Base-by-base conservation (phyloP, 2,888 invertebrate genomes). In the Deilephila porcellus region DNA sequence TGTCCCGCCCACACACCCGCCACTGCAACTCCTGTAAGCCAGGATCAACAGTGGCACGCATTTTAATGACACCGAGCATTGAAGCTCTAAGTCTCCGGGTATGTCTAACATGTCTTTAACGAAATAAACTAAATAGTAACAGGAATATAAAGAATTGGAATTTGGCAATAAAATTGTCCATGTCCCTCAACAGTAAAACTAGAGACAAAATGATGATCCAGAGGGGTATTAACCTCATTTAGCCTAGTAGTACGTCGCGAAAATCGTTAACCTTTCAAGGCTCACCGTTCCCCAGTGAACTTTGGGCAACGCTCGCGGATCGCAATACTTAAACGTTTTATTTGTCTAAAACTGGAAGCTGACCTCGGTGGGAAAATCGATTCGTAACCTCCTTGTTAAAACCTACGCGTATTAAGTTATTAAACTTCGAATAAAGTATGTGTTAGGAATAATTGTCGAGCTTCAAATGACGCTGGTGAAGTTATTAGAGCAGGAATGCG, bases 301-400 rank as follows among this genome's bases (percentile, higher is more conserved):
- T 60, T 67, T 56, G 56, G 64, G 63, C 7, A 25, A 37, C n/a
- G 19, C 64, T 53, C 25, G 60, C 53, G 45, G 37, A 72, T 34
- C 60, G 37, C 29, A 59, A 20, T 45, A 52, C 81, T 83, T 81
- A 81, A 45, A 82, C 78, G 79, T 77, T 78, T 76, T 77, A 80
- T 81, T 77, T 78, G 80, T 80, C 74, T 81, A 78, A 80, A 84
- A 83, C 80, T 78, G 79, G 78, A 77, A 77, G 79, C 73, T 78
- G 80, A 79, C 83, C 81, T 78, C 78, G 79, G 84, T 84, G 80
- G 64, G 71, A 74, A 76, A 76, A 86, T 85, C 84, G 85, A 86
- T 82, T 83, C 32, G 67, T 74, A 76, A 80, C 75, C 75, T 74
- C 80, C 74, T 72, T 73, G 71, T 52, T 59, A 45, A 11, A 25